A percentile compares a stretch with the other conserved stretches of the same genome.
phyloP scores from a whole-genome alignment of 2,888 invertebrate genomes.

The Liposcelis brunnea region DNA sequence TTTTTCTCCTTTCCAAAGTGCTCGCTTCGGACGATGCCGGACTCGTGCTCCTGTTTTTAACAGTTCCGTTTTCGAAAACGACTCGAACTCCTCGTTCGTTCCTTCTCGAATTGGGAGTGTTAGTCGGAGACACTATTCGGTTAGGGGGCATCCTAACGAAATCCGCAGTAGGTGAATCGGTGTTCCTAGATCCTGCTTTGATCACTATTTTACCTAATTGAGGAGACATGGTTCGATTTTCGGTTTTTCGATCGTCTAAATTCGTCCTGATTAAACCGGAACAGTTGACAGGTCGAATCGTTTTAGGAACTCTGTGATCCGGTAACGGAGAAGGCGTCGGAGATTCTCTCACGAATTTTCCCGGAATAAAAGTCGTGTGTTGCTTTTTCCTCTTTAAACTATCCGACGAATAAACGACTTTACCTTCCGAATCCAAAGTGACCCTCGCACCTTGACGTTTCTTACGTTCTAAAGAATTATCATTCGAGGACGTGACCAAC shows the following conservation, averaged over 20 bases:
- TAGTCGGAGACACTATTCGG: constrained; percentile 42
- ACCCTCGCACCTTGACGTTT: constrained; percentile 57
- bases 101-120: constrained; percentile 21
- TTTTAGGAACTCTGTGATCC: constrained; percentile 26
- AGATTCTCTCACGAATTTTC: constrained; percentile 59
- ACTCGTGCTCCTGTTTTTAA: too few species aligned
- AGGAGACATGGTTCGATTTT: constrained; percentile 36
- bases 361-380: constrained; percentile 70
- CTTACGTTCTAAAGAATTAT: constrained; percentile 35
- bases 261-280: constrained; percentile 22
- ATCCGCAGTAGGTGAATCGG: constrained; percentile 31
- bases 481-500: constrained; percentile 17
- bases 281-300: constrained; percentile 27
- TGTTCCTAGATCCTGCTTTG: constrained; percentile 33
- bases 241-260: constrained; percentile 14
- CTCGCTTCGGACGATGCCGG: too few species aligned
- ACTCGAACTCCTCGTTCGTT: background rate
- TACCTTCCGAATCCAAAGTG: constrained; percentile 68
- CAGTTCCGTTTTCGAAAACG: background rate
- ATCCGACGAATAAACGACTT: constrained; percentile 75
- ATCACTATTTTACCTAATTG: constrained; percentile 47
- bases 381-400: constrained; percentile 43
- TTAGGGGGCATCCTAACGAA: constrained; percentile 39
- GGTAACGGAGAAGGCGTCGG: constrained; percentile 33
- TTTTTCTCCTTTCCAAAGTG: too few species aligned